A percentile compares a stretch with the other conserved stretches of the same genome.
Conservation (phyloP, 2,113 vertebrate species). For the Channa maculata region DNA sequence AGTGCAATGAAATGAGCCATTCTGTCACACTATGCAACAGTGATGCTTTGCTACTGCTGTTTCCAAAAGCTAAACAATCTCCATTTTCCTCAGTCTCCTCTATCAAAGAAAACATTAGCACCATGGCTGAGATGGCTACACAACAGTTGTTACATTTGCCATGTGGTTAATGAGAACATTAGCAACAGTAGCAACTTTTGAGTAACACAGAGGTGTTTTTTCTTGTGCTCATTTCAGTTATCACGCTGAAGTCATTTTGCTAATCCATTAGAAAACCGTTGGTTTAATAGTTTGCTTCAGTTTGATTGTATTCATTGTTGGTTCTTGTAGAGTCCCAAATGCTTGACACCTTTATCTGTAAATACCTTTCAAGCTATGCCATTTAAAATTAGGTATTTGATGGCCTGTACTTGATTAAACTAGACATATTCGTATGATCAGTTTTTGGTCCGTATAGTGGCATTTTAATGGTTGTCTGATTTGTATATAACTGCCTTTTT, state of each 20-base stretch:
- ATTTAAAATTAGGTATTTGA: neutral
- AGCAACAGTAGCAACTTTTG: slow-evolving; percentile 1
- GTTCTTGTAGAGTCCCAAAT: neutral
- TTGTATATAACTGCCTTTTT: neutral
- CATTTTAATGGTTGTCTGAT: neutral
- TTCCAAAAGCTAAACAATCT: slow-evolving; percentile 68
- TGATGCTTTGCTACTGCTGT: slow-evolving; percentile 63
- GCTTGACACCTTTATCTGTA: neutral
- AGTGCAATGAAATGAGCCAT: no score
- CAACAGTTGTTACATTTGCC: slow-evolving; percentile 27
- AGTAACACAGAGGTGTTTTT: slow-evolving; percentile 1
- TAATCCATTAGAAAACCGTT: neutral
- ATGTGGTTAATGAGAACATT: slow-evolving; percentile 35
- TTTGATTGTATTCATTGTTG: neutral
- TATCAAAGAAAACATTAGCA: slow-evolving; percentile 51
- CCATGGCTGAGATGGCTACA: slow-evolving; percentile 18
- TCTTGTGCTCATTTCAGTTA: neutral
- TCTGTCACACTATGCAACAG: slow-evolving; percentile 72
- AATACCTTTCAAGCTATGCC: neutral
- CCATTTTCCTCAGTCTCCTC: slow-evolving; percentile 66
- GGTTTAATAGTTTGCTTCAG: neutral
- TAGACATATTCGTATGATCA: neutral
- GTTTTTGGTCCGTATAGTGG: neutral
- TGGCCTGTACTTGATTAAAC: neutral
- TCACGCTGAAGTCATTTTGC: neutral